Conservation (phyloP, 2,113 vertebrate genomes). For the Camarhynchus parvulus region DNA sequence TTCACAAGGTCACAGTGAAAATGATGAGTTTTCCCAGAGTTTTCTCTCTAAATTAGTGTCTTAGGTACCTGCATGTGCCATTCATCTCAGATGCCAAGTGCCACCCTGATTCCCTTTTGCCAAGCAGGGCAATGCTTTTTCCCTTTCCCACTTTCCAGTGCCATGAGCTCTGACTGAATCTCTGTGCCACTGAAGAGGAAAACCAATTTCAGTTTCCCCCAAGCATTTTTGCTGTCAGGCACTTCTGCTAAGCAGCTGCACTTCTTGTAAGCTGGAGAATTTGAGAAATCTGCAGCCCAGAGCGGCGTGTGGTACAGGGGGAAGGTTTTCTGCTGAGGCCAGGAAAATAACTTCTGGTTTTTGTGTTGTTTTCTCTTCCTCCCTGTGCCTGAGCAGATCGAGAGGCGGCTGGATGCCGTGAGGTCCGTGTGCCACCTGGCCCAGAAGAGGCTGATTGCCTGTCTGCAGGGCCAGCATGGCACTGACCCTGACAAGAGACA, state of each 20-base stretch:
- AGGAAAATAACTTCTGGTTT: conserved; percentile 18
- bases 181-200: background rate
- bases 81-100: background rate
- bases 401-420: conserved; percentile 91
- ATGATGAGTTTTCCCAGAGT: accelerated
- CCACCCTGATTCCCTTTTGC: background rate
- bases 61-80: background rate
- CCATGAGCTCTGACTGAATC: background rate
- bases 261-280: background rate
- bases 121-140: background rate
- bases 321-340: conserved; percentile 3
- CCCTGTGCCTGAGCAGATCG: conserved; percentile 77
- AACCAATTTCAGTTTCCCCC: background rate
- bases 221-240: background rate
- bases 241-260: conserved; percentile 8
- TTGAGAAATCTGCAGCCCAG: conserved; percentile 28
- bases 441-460: conserved; percentile 87
- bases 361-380: background rate
- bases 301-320: background rate
- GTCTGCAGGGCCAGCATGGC: conserved; percentile 94
- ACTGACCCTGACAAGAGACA: conserved; percentile 92
- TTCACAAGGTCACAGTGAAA: background rate
- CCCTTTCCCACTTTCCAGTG: background rate
- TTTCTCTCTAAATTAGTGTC: background rate
- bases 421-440: conserved; percentile 92